Evolutionary conservation across 1,140 invertebrate species (phyloP).

Genomic region (Elymnias hypermnestra): DNA sequence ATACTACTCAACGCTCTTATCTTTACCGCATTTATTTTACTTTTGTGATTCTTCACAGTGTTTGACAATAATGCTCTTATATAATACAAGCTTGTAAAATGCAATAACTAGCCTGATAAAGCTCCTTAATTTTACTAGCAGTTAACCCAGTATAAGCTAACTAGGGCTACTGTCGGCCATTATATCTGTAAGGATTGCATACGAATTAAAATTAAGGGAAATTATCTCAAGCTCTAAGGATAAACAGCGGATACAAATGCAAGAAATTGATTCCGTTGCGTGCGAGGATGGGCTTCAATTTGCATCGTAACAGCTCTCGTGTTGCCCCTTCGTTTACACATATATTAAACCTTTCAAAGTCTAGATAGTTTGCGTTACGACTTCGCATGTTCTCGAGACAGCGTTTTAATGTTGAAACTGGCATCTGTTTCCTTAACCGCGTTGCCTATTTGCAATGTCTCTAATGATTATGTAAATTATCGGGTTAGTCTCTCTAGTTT

Average conservation of each 20-base stretch:
- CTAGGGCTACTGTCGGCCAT: too few relatives aligned
- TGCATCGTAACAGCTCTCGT: constrained; percentile 17
- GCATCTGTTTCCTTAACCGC: background rate
- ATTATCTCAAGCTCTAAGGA: constrained; percentile 13
- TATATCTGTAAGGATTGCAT: background rate
- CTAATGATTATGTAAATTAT: too few relatives aligned
- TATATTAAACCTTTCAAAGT: constrained; percentile 1
- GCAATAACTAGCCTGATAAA: too few relatives aligned
- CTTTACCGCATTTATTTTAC: too few relatives aligned
- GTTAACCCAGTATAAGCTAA: too few relatives aligned
- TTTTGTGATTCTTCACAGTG: too few relatives aligned
- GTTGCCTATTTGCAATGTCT: background rate
- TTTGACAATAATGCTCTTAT: too few relatives aligned
- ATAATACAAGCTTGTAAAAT: too few relatives aligned
- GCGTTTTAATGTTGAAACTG: background rate
- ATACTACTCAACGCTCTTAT: too few relatives aligned
- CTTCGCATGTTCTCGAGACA: constrained; percentile 2
- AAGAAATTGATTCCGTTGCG: constrained; percentile 14
- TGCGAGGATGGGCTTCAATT: constrained; percentile 17
- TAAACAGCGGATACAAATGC: constrained; percentile 20
- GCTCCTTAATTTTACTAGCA: too few relatives aligned
- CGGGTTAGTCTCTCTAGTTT: too few relatives aligned
- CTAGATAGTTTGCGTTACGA: constrained; percentile 1
- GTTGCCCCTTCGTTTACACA: constrained; percentile 2
- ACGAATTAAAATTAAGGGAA: constrained; percentile 1